Percentiles rank a stretch among this genome's conserved stretches.
These are phyloP conservation scores for Recurvirostra avosetta DNA, from an alignment of 2,113 vertebrate genomes.

Conservation along the genomic window DNA sequence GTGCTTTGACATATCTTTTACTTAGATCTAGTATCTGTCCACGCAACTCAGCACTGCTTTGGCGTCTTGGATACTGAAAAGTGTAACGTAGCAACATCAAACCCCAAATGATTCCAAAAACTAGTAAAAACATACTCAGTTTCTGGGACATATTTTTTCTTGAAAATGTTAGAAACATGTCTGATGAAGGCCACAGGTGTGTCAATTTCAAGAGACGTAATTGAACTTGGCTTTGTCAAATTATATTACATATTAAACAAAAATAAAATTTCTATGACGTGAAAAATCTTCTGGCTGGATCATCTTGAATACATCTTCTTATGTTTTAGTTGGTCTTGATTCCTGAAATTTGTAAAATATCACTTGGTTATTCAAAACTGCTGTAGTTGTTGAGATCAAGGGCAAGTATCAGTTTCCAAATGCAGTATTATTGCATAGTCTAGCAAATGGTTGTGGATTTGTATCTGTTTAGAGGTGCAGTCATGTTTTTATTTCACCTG, in stretches of 20 bases:
- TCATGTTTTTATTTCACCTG: not conserved
- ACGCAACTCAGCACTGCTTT: conserved; percentile 90
- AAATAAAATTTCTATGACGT: not conserved
- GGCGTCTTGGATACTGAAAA: conserved; percentile 88
- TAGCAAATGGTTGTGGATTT: not conserved
- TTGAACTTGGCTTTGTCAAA: not conserved
- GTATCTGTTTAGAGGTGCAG: not conserved
- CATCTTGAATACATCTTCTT: conserved; percentile 53
- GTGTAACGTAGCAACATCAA: conserved; percentile 93
- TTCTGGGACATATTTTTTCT: conserved; percentile 96
- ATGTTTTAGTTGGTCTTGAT: conserved; percentile 1
- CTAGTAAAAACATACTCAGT: conserved; percentile 88
- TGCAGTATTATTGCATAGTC: not conserved
- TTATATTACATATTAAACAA: conserved; percentile 11
- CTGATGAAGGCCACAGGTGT: conserved; percentile 30
- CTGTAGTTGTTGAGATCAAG: not conserved
- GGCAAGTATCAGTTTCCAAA: not conserved
- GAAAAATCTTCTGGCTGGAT: conserved; percentile 39
- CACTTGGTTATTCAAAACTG: conserved; percentile 14
- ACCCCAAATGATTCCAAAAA: conserved; percentile 93
- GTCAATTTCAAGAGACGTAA: not conserved
- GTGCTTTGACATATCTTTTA: conserved; percentile 91
- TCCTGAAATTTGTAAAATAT: conserved; percentile 52
- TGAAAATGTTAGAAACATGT: conserved; percentile 87
- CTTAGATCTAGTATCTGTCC: conserved; percentile 96